Conservation (phyloP, 2,797 vertebrate genomes). For the Spea hammondii region DNA sequence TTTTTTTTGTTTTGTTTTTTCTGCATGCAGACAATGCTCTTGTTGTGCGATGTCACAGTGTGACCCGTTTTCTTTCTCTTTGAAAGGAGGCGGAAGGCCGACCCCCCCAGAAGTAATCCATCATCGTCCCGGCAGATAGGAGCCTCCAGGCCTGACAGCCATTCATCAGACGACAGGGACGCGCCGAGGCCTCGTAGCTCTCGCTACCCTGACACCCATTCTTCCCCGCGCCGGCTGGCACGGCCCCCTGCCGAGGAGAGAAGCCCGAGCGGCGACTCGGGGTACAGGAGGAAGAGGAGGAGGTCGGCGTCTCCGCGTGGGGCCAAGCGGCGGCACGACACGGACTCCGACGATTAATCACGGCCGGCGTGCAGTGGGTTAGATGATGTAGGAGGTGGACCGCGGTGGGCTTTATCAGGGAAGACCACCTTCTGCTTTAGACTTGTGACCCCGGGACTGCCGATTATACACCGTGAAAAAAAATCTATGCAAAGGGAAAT, state of each 20-base stretch:
- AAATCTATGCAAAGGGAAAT: too few relatives aligned
- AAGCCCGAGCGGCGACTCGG: neutral
- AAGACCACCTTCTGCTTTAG: neutral
- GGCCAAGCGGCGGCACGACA: constrained; percentile 54
- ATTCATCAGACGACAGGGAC: constrained; percentile 30
- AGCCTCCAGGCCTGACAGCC: constrained; percentile 13
- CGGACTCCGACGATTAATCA: constrained; percentile 52
- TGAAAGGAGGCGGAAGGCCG: constrained; percentile 22
- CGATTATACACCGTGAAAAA: neutral
- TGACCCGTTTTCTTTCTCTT: constrained; percentile 1
- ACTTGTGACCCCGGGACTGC: neutral
- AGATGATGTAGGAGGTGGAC: neutral
- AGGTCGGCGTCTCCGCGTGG: constrained; percentile 3
- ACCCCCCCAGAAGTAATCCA: constrained; percentile 10
- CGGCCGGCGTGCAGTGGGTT: neutral
- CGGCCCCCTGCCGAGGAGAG: constrained; percentile 7
- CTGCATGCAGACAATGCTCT: constrained; percentile 7
- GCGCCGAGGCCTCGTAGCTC: rapidly evolving
- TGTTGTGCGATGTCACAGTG: neutral
- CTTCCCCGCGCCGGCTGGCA: constrained; percentile 40
- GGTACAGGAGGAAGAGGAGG: constrained; percentile 39
- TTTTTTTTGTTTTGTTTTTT: constrained; percentile 1
- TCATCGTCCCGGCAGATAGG: constrained; percentile 28
- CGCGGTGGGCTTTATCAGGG: neutral
- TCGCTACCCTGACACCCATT: neutral